Conservation (phyloP, 2,797 vertebrate genomes). For the Siniperca scherzeri region DNA sequence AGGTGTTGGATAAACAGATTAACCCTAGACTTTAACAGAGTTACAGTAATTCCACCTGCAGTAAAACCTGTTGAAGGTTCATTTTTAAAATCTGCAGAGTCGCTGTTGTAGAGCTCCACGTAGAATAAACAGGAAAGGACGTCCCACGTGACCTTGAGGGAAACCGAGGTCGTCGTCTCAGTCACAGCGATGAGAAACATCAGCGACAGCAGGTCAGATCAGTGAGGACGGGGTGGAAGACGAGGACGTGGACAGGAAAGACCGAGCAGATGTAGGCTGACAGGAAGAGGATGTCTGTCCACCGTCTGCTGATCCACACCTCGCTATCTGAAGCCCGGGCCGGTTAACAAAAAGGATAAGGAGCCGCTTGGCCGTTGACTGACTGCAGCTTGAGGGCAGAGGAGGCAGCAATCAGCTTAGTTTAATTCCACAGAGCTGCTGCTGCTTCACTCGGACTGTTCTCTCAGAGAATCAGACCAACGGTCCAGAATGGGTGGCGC, state of each 20-base stretch:
- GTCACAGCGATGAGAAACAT: neutral
- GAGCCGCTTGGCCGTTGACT: neutral
- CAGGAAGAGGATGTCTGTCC: conserved; percentile 20
- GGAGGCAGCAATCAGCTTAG: conserved; percentile 13
- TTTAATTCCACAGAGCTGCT: neutral
- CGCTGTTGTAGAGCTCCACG: neutral
- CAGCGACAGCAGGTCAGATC: neutral
- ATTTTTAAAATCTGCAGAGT: neutral
- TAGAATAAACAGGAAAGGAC: neutral
- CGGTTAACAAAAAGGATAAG: neutral
- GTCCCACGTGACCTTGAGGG: neutral
- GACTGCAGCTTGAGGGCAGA: conserved; percentile 6
- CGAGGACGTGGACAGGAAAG: conserved; percentile 4
- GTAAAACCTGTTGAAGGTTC: neutral
- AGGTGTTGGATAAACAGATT: too few relatives aligned
- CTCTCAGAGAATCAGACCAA: neutral
- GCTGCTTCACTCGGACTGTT: neutral
- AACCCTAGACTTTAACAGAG: too few relatives aligned
- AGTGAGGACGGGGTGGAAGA: neutral
- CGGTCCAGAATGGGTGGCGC: too few relatives aligned
- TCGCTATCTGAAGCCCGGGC: neutral
- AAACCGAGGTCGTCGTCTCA: neutral
- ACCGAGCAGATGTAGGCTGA: neutral
- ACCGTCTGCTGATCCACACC: neutral
- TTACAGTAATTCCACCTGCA: neutral